Base-by-base conservation (phyloP, 2,888 invertebrate genomes). In the Globia sparganii region DNA sequence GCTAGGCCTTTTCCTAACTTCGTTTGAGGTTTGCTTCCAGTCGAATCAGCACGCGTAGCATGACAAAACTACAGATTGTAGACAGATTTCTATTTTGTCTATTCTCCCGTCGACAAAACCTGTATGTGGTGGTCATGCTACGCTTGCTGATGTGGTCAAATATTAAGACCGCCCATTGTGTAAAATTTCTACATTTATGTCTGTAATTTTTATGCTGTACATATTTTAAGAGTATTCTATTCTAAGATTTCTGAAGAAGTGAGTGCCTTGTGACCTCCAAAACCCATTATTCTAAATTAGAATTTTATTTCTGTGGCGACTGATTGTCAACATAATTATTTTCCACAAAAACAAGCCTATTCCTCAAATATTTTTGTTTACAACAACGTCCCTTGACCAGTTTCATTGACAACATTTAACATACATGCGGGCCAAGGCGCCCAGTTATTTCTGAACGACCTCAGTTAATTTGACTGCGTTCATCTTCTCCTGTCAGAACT, bases 361-460 rank as follows among this genome's bases (percentile, higher is more conserved):
- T 56, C 13, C 37, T 58, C 72, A 11, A 84, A 53, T 18, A 83
- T 77, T 49, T 73, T 72, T 78, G 75, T 82, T 86, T 62, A 78
- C 86, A 43, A 31, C 31, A 15, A 28, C 28, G 21, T 64, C 66
- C 86, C 83, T 82, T 82, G 78, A 82, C 83, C 72, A 61, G 74
- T 70, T 56, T 70, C 70, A 80, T 56, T 79, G 81, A 78, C 72
- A 77, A 70, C 56, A 72, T 70, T 59, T 53, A 56, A 59, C 64
- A 49, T 49, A 49, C 56, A 71, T 86, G 66, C 84, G 31, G 84
- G 86, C 86, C 83, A 84, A 84, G 83, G 86, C 66, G 46, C 9
- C 15, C 21, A 21, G 77, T 71, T 87, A 86, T 82, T 85, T 87
- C 66, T 79, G 85, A 62, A 75, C 62, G 77, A 65, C 77, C 75